A percentile compares a stretch with the other conserved stretches of the same genome.
Conservation (phyloP, 2,113 vertebrate species). For the Xiphias gladius region DNA sequence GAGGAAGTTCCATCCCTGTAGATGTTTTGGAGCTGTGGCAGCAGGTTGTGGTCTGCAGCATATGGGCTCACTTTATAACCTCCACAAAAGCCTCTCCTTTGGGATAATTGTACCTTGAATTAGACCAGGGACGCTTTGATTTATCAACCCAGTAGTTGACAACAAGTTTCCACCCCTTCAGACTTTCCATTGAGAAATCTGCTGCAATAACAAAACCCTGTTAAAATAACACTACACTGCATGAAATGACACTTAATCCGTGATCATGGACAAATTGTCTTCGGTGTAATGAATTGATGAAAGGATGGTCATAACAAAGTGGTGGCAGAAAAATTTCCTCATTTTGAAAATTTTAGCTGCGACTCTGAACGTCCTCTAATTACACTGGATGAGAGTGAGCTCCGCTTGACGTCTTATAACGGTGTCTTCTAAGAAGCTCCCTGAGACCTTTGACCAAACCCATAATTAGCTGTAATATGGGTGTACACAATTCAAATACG, state of each 20-base stretch:
- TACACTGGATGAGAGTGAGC: constrained; percentile 53
- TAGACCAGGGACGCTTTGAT: constrained; percentile 58
- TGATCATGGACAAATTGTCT: constrained; percentile 52
- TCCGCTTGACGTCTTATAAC: constrained; percentile 63
- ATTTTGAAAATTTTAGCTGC: constrained; percentile 41
- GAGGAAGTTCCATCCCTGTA: constrained; percentile 57
- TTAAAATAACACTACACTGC: constrained; percentile 32
- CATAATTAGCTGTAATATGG: constrained; percentile 67
- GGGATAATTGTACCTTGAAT: constrained; percentile 75
- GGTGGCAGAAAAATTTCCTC: constrained; percentile 55
- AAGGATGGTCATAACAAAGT: constrained; percentile 14
- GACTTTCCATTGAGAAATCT: constrained; percentile 59
- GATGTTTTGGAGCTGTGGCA: constrained; percentile 72
- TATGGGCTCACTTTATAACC: constrained; percentile 76
- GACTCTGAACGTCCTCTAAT: constrained; percentile 53
- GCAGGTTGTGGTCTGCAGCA: constrained; percentile 74
- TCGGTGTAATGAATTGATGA: constrained; percentile 43
- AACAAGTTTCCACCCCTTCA: constrained; percentile 66
- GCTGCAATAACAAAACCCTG: constrained; percentile 36
- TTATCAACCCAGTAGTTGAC: constrained; percentile 66
- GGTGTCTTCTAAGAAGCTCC: constrained; percentile 30
- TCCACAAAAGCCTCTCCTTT: constrained; percentile 57
- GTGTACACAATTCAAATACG: constrained; percentile 53
- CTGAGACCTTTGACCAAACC: constrained; percentile 49
- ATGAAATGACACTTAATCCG: constrained; percentile 43